Evolutionary conservation across 2,797 vertebrate species (phyloP), one percentile per base, ranked within the genome.

Genomic region (Cetoscarus ocellatus): DNA sequence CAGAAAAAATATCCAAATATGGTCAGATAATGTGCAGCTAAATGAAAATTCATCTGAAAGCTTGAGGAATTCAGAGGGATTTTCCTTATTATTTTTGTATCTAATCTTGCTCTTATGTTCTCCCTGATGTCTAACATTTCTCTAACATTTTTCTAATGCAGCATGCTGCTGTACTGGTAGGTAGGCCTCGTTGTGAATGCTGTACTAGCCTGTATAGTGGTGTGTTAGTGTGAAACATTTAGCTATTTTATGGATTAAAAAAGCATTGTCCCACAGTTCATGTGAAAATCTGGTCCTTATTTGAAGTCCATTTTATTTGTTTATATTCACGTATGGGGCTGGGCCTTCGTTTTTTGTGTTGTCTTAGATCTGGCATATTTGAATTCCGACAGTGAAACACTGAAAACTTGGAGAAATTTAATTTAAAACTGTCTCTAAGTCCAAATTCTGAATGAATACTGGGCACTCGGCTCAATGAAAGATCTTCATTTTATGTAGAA

Each of bases 111-210:
- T 74, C 69, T 61, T 70, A 4, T 90, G 73, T 82, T 87, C 36
- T 84, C 83, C 77, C 86, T 77, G 14, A 80, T 85, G 82, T 94
- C 87, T 94, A 93, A 93, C 83, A 63, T 75, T 91, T 88, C 88
- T 94, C 82, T 93, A 84, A 93, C 91, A 56, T 92, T 93, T 27
- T 86, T 90, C 90, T 90, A 92, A 94, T 57, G 94, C 95, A 95
- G 95, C 95, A 95, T 94, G 94, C 94, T 95, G 92, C 89, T 95
- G 77, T 94, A 93, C 94, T 96, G 95, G 95, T 96, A 96, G 93
- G 95, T 96, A 80, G 90, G 86, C 77, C 84, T 89, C 76, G 69
- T 73, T 88, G 79, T 80, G 83, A 85, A 79, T 89, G 85, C 86
- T 83, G 90, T 85, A 74, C 78, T 64, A 77, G 79, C 80, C 82